A percentile compares a stretch with the other conserved stretches of the same genome.
phyloP scores from a whole-genome alignment of 1,140 invertebrate species.

The Sitobion miscanthi region DNA sequence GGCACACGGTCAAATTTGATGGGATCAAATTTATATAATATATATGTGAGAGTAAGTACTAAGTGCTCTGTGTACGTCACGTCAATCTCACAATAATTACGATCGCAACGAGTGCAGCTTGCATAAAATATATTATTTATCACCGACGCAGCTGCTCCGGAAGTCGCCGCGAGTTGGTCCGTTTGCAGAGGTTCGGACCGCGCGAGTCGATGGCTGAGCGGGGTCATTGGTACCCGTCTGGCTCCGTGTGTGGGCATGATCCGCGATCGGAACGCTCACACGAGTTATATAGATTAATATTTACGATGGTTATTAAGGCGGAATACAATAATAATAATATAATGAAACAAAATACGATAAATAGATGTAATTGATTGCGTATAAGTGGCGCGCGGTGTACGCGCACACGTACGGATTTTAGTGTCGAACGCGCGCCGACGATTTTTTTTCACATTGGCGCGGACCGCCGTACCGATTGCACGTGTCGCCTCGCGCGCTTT shows the following conservation, averaged over 20 bases:
- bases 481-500: neutral
- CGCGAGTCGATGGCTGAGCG: neutral
- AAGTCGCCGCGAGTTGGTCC: neutral
- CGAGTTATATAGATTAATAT: neutral
- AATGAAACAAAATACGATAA: neutral
- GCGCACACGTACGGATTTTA: neutral
- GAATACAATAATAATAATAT: neutral
- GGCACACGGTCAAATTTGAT: too few species aligned
- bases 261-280: neutral
- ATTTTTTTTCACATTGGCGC: neutral
- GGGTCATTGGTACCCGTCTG: neutral
- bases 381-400: neutral
- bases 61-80: too few species aligned
- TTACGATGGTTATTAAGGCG: neutral
- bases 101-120: neutral
- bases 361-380: neutral
- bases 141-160: neutral
- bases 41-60: too few species aligned
- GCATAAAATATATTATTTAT: neutral
- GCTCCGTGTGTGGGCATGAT: constrained; percentile 22
- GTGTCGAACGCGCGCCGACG: neutral
- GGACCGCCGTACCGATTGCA: constrained; percentile 31
- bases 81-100: constrained; percentile 2
- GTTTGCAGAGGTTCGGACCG: neutral
- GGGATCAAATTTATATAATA: too few species aligned